A percentile compares a stretch with the other conserved stretches of the same genome.
phyloP scores from a whole-genome alignment of 2,888 invertebrate species.

The Synergus itoensis region DNA sequence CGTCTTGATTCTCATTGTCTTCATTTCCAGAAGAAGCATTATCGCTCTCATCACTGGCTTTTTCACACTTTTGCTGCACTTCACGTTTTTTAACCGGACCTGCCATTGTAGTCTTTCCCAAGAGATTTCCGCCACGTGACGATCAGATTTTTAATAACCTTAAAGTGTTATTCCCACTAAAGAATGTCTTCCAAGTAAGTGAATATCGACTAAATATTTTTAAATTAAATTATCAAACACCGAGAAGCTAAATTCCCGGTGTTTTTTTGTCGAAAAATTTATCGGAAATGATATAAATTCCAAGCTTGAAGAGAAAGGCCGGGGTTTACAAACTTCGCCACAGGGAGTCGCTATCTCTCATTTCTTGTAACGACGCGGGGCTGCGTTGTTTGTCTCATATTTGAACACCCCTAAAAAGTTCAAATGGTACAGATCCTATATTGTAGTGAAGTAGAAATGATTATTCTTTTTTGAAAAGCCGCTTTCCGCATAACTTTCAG shows the following conservation, averaged over 20 bases:
- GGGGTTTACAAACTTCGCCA: not conserved
- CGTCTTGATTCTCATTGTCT: conserved; percentile 61
- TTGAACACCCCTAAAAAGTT: not conserved
- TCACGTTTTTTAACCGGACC: conserved; percentile 74
- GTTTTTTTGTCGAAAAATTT: not conserved
- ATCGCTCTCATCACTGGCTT: conserved; percentile 61
- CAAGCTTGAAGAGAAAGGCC: not conserved
- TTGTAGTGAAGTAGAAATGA: not conserved
- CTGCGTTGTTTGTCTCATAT: not conserved
- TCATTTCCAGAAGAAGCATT: conserved; percentile 63
- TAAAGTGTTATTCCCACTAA: not conserved
- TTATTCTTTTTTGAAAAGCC: not conserved
- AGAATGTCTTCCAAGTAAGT: conserved; percentile 7
- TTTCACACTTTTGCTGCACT: conserved; percentile 58
- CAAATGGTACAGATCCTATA: too few relatives aligned
- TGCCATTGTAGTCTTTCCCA: conserved; percentile 64
- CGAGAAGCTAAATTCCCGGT: not conserved
- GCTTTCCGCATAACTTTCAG: not conserved
- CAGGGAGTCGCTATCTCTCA: not conserved
- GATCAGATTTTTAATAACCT: conserved; percentile 33
- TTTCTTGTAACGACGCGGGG: not conserved
- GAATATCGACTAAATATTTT: not conserved
- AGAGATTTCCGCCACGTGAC: conserved; percentile 50
- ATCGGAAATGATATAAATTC: not conserved
- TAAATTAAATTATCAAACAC: not conserved